Conservation (phyloP, 2,113 vertebrate genomes). For the Oostethus manadensis region DNA sequence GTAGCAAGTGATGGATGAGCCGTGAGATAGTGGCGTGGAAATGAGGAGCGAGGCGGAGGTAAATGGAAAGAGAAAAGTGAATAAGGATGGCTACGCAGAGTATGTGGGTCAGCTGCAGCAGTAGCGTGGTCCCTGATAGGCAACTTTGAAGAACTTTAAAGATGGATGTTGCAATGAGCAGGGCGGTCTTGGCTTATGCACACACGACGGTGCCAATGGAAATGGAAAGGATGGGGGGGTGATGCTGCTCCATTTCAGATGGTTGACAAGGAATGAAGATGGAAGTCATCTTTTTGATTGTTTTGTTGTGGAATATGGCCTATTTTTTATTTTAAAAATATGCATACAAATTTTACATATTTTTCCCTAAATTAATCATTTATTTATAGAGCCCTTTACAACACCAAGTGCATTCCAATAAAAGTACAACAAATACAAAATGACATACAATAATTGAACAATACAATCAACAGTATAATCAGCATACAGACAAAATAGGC, state of each 20-base stretch:
- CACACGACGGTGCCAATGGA: constrained; percentile 6
- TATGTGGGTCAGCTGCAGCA: constrained; percentile 62
- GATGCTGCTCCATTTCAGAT: constrained; percentile 29
- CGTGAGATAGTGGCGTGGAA: constrained; percentile 38
- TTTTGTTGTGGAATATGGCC: too few species aligned
- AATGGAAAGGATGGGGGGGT: neutral
- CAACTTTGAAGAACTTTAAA: constrained; percentile 69
- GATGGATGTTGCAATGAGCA: constrained; percentile 64
- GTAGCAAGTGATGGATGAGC: constrained; percentile 41
- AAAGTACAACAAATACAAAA: too few species aligned
- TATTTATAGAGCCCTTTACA: too few species aligned
- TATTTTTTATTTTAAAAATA: too few species aligned
- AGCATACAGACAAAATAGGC: too few species aligned
- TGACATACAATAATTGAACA: too few species aligned
- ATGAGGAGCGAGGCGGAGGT: constrained; percentile 39
- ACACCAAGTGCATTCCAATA: too few species aligned
- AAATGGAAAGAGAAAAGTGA: constrained; percentile 62
- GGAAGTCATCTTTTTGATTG: constrained; percentile 34
- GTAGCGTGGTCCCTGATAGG: constrained; percentile 47
- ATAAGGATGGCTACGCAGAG: constrained; percentile 54
- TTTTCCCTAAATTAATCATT: too few species aligned
- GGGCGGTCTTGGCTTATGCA: constrained; percentile 49
- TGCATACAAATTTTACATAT: too few species aligned
- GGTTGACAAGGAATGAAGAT: constrained; percentile 50
- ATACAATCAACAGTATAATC: too few species aligned